These are phyloP conservation scores for Boulengeromyrus knoepffleri DNA, from an alignment of 2,113 vertebrate species.

Conservation along the genomic window DNA sequence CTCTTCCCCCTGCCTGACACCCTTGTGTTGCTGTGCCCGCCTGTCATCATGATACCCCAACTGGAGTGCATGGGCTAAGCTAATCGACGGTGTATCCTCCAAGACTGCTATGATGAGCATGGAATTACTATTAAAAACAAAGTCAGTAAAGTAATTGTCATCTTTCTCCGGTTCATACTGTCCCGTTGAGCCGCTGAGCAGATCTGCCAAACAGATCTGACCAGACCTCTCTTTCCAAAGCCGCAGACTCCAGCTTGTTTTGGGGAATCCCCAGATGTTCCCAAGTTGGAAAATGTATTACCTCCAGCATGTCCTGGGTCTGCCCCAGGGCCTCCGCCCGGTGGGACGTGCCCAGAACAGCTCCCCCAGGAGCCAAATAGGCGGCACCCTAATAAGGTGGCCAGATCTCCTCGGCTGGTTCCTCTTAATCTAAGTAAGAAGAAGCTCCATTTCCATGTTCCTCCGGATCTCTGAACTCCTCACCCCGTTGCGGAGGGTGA, in stretches of 20 bases:
- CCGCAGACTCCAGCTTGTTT: background rate
- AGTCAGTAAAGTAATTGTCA: background rate
- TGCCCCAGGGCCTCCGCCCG: background rate
- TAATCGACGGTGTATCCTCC: background rate
- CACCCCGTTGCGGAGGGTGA: background rate
- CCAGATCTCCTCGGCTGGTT: background rate
- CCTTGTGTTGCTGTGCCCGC: background rate
- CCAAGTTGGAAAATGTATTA: background rate
- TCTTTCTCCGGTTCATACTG: background rate
- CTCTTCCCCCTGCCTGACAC: background rate
- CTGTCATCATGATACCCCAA: background rate
- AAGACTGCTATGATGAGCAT: background rate
- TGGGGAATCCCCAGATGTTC: background rate
- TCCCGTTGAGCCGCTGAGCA: background rate
- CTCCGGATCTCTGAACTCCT: background rate
- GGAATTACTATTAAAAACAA: background rate
- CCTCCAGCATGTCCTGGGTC: background rate
- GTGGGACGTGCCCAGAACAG: background rate
- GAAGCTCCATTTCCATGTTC: background rate
- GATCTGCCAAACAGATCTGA: background rate
- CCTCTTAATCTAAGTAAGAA: background rate
- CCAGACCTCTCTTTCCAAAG: background rate
- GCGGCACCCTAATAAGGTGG: background rate
- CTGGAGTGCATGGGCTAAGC: background rate
- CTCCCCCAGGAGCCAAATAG: background rate